phyloP scores from a whole-genome alignment of 2,888 invertebrate genomes.

The Orthosia gothica region DNA sequence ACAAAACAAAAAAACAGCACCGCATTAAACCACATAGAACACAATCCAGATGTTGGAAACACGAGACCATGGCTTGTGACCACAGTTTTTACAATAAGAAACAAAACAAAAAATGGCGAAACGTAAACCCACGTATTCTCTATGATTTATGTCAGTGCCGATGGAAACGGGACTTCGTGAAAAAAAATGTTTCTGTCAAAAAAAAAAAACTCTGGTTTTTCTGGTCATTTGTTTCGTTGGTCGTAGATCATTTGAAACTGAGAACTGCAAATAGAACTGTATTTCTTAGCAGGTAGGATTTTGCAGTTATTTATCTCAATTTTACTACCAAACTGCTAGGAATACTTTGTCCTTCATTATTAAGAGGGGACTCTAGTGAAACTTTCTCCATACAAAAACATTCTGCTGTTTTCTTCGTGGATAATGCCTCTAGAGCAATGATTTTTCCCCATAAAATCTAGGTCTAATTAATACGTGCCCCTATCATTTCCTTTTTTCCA shows the following conservation, averaged over 20 bases:
- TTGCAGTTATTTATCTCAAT: too few relatives aligned
- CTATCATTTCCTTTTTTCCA: too few relatives aligned
- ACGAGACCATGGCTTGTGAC: slow-evolving; percentile 79
- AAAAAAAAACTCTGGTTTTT: slow-evolving; percentile 23
- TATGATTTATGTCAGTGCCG: slow-evolving; percentile 77
- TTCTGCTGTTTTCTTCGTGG: too few relatives aligned
- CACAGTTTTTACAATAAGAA: slow-evolving; percentile 69
- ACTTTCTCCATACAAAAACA: too few relatives aligned
- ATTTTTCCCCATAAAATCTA: too few relatives aligned
- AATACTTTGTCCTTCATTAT: too few relatives aligned
- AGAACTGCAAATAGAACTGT: neutral
- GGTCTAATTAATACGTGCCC: too few relatives aligned
- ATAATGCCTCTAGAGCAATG: too few relatives aligned
- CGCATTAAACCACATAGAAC: slow-evolving; percentile 34
- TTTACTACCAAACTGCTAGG: too few relatives aligned
- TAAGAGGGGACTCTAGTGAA: too few relatives aligned
- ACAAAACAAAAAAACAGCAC: slow-evolving; percentile 41
- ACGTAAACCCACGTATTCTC: slow-evolving; percentile 74
- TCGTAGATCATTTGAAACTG: slow-evolving; percentile 12
- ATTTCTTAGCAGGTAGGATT: too few relatives aligned
- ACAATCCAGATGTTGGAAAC: slow-evolving; percentile 79
- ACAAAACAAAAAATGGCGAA: slow-evolving; percentile 58
- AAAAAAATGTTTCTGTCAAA: slow-evolving; percentile 41
- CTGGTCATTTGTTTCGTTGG: slow-evolving; percentile 23
- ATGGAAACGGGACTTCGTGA: slow-evolving; percentile 63